A percentile compares a stretch with the other conserved stretches of the same genome.
Evolutionary conservation across 2,797 vertebrate species (phyloP).

Genomic region (Xiphophorus birchmanni): DNA sequence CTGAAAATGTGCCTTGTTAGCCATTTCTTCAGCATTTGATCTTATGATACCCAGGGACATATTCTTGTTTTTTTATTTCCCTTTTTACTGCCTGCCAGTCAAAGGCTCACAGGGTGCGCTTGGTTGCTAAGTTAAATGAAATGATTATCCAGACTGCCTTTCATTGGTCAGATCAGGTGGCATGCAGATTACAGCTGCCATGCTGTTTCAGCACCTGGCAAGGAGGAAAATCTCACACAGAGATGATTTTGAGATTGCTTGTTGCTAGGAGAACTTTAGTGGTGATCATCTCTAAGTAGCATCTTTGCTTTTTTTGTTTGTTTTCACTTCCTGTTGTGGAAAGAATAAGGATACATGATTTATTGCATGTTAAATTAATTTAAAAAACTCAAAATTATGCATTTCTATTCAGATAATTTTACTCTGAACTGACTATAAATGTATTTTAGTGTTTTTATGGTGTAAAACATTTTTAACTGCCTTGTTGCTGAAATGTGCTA

Average conservation of each 20-base stretch:
- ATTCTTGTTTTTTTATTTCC: constrained; percentile 13
- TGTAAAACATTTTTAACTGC: too few relatives aligned
- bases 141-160: constrained; percentile 59
- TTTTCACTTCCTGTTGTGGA: not conserved
- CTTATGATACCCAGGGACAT: constrained; percentile 39
- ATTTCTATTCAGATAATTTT: not conserved
- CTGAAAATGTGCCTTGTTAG: constrained; percentile 60
- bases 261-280: constrained; percentile 58
- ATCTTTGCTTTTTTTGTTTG: not conserved
- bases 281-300: not conserved
- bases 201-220: constrained; percentile 61
- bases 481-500: too few relatives aligned
- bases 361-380: not conserved
- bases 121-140: constrained; percentile 67
- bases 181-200: constrained; percentile 64
- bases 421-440: not conserved
- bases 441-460: too few relatives aligned
- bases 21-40: constrained; percentile 64
- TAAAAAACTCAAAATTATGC: not conserved
- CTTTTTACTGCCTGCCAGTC: constrained; percentile 55
- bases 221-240: constrained; percentile 40
- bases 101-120: constrained; percentile 50
- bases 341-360: not conserved
- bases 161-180: constrained; percentile 72
- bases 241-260: constrained; percentile 44